Evolutionary conservation across 2,797 vertebrate species (phyloP), one percentile per base, ranked within the genome.

Genomic region (Xerus rutilus): DNA sequence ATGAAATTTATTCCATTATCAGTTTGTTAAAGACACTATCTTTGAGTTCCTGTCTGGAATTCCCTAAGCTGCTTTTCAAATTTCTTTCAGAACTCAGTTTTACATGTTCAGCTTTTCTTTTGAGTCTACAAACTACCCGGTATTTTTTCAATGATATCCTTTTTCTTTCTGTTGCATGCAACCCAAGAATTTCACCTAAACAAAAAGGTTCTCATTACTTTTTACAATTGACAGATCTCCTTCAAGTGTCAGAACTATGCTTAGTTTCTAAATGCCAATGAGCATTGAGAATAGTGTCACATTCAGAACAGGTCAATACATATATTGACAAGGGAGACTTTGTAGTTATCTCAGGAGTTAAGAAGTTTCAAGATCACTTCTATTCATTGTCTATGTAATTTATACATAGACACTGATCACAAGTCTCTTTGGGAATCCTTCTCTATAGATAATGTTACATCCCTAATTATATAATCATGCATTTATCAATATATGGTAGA

Each of bases 231-330:
- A 64, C 52, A 72, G 57, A 54, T 57, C 15, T 94, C 74, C 54
- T 92, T 95, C 12, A 35, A 78, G 17, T 85, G 45, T 86, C 78
- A 93, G 47, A 96, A 64, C 74, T 93, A 21, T 69, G 18, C 49
- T 96, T 95, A 94, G 89, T 83, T 83, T 91, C 30, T 49, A 95
- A 94, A 86, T 94, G 81, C 57, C 93, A 96, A 86, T 89, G 86
- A 87, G 18, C 76, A 93, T 69, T 87, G 76, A 85, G 84, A 96
- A 93, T 32, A 91, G 45, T 82, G 74, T 89, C 89, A 47, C 79
- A 86, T 91, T 94, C 81, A 97, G 70, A 91, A 91, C 25, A 64
- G 72, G 83, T 79, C 67, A 4, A 94, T 92, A 92, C 4, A 11
- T 54, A 81, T 70, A 96, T 89, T 84, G 78, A 96, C 89, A 93